phyloP scores from a whole-genome alignment of 2,113 vertebrate species.

The Phyllostomus hastatus region DNA sequence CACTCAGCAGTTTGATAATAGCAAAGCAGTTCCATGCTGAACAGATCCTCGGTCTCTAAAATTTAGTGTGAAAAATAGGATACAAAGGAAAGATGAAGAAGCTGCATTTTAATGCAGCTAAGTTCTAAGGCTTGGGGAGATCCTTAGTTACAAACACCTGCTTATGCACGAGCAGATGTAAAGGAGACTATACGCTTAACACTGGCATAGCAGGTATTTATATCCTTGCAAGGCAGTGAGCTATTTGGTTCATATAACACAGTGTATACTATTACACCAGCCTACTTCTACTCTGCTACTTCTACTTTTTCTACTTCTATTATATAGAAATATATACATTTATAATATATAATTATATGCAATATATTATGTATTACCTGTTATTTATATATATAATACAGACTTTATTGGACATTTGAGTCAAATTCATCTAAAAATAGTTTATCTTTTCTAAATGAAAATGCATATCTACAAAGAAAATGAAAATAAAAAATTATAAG shows the following conservation, averaged over 20 bases:
- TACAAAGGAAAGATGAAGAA: background rate
- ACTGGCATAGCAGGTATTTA: background rate
- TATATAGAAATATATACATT: background rate
- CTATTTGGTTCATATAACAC: background rate
- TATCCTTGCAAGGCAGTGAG: background rate
- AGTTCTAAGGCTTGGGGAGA: background rate
- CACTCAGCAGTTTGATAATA: constrained; percentile 27
- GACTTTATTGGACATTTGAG: background rate
- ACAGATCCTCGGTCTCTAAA: background rate
- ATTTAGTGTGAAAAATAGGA: background rate
- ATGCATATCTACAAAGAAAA: background rate
- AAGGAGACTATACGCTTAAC: background rate
- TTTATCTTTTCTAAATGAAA: background rate
- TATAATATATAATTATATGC: background rate
- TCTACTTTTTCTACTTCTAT: background rate
- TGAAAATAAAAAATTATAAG: background rate
- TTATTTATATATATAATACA: background rate
- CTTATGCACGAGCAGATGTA: background rate
- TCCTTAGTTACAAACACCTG: background rate
- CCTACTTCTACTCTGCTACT: background rate
- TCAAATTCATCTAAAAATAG: background rate
- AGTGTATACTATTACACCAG: background rate
- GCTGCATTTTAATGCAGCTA: background rate
- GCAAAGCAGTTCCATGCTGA: background rate
- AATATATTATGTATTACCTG: background rate